phyloP scores from a whole-genome alignment of 2,113 vertebrate genomes.

The Arenaria interpres region DNA sequence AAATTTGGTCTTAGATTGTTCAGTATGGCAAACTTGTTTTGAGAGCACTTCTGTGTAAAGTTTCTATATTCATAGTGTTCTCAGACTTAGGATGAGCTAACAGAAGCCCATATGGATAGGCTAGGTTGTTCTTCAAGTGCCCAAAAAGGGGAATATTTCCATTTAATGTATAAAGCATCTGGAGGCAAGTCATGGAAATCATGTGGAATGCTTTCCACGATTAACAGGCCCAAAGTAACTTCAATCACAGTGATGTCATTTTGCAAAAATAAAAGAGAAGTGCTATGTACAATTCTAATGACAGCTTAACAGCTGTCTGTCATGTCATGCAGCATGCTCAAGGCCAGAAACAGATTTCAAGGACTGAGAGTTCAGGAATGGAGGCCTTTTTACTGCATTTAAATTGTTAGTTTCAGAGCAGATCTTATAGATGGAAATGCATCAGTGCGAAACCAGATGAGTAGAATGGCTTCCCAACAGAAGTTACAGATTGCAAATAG shows the following conservation, averaged over 20 bases:
- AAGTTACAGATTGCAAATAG: neutral
- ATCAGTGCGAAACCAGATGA: neutral
- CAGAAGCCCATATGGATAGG: neutral
- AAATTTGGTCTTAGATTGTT: neutral
- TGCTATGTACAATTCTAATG: neutral
- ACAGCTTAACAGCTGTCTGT: neutral
- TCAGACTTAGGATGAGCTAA: neutral
- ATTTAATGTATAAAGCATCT: slow-evolving; percentile 35
- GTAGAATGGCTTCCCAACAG: neutral
- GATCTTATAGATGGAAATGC: neutral
- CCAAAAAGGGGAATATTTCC: neutral
- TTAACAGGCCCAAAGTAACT: neutral
- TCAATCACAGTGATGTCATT: neutral
- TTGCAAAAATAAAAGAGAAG: neutral
- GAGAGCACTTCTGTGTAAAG: neutral
- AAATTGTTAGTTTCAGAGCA: neutral
- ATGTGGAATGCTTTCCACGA: neutral
- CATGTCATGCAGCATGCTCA: neutral
- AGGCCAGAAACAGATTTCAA: neutral
- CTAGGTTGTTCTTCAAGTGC: neutral
- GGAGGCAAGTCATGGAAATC: slow-evolving; percentile 2
- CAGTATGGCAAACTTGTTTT: neutral
- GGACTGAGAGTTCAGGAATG: neutral
- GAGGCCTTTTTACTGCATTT: neutral
- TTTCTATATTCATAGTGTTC: neutral